Base-by-base conservation (phyloP, 2,888 invertebrate genomes). In the Stegophylla sp. region DNA sequence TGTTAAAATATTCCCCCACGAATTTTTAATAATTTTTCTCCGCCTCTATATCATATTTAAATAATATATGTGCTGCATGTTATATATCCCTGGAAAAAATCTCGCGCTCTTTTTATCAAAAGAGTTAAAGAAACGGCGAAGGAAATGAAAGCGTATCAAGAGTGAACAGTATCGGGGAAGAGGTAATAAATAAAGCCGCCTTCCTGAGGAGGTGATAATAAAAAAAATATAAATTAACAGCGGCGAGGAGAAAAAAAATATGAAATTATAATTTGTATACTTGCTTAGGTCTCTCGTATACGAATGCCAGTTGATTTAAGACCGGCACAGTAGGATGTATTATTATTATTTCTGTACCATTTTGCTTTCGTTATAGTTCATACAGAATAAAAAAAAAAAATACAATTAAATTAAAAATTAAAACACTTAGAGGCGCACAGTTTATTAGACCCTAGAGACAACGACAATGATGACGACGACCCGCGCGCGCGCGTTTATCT, bases 151-250 rank as follows among this genome's bases (percentile, higher is more conserved):
- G 75, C 82, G 61, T 76, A 48, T 64, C 69, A 83, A 83, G 84
- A 81, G 41, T 13, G 82, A 83, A n/a, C n/a, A n/a, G 82, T 53
- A 34, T 34, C 82, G 82, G 83, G 76, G 75, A 72, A 66, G 82
- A 53, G 76, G 66, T 83, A 83, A 84, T 83, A 83, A 83, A 84
- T 82, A 83, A 82, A 64, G 76, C 82, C 83, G 83, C 81, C 81
- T 73, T 82, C 83, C 83, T 82, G 74, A 82, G 84, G 74, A 82
- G 84, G 82, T 83, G 84, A 83, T 84, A 84, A 84, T 84, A 84
- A 84, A 84, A 84, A n/a, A n/a, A n/a, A n/a, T n/a, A 84, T 84
- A 83, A 84, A 84, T 84, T 84, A 84, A 83, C 82, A 63, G 83
- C 77, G 77, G 77, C 75, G 82, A 81, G 75, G 82, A 71, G 26